Evolutionary conservation across 2,797 vertebrate genomes (phyloP).

Genomic region (Diglossa cyanea): DNA sequence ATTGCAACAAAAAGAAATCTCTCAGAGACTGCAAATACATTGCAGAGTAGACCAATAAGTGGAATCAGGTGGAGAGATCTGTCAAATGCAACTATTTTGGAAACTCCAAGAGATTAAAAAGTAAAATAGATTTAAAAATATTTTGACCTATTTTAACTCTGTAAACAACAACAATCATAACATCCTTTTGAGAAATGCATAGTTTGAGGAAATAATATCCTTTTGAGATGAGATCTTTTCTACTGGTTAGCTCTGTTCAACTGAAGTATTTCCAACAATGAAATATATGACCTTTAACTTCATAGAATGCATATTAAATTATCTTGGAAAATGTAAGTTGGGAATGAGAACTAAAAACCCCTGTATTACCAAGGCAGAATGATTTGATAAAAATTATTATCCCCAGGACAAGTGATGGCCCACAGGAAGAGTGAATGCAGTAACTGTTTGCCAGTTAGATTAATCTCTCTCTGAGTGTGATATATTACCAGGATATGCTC

Average conservation of each 20-base stretch:
- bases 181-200: neutral
- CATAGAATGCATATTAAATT: neutral
- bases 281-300: neutral
- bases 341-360: slow-evolving; percentile 1
- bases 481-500: neutral
- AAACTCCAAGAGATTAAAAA: slow-evolving; percentile 14
- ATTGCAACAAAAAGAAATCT: neutral
- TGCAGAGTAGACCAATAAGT: neutral
- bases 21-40: neutral
- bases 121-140: neutral
- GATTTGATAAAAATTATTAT: slow-evolving; percentile 12
- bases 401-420: slow-evolving; percentile 1
- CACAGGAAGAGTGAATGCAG: neutral
- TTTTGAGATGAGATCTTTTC: neutral
- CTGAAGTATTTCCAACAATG: neutral
- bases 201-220: neutral
- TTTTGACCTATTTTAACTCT: neutral
- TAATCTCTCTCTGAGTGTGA: neutral
- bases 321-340: neutral
- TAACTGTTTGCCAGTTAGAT: neutral
- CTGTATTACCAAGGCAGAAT: slow-evolving; percentile 1
- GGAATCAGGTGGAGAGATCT: neutral
- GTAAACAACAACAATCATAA: neutral
- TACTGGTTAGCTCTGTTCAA: neutral
- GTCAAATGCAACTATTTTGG: slow-evolving; percentile 15